These are phyloP conservation scores for Eupithecia subfuscata DNA, from an alignment of 2,888 invertebrate genomes.

Conservation along the genomic window DNA sequence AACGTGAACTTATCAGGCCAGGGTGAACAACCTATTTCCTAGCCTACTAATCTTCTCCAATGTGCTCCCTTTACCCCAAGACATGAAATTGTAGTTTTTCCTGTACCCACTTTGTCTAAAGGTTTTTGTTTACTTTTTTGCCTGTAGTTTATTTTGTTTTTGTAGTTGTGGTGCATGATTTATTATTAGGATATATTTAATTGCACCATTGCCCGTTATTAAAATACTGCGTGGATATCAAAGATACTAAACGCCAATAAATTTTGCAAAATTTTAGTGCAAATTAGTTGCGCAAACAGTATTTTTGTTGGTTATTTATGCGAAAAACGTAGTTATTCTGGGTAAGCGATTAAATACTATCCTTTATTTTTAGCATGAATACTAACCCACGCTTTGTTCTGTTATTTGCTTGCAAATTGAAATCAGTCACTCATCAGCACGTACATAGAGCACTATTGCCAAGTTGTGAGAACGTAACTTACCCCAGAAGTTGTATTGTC, in stretches of 20 bases:
- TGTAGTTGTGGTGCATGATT: conserved; percentile 53
- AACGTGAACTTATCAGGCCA: not conserved
- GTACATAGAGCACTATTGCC: conserved; percentile 67
- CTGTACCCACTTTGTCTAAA: not conserved
- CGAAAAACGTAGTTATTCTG: not conserved
- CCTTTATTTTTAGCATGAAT: conserved; percentile 43
- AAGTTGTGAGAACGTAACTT: conserved; percentile 55
- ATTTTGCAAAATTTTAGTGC: not conserved
- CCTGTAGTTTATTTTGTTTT: conserved; percentile 30
- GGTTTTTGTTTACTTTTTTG: conserved; percentile 40
- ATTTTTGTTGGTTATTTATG: not conserved
- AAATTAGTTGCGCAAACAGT: not conserved
- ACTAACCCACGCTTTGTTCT: conserved; percentile 46
- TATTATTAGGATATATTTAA: not conserved
- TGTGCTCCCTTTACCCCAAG: not conserved
- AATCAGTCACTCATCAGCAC: conserved; percentile 75
- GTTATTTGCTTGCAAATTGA: conserved; percentile 59
- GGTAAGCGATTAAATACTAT: not conserved
- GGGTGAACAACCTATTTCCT: not conserved
- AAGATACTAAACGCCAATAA: not conserved
- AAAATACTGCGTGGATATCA: not conserved
- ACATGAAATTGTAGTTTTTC: not conserved
- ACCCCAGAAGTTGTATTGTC: conserved; percentile 48
- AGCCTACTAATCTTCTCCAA: not conserved
- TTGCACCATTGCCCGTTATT: not conserved